Percentiles rank a stretch among this genome's conserved stretches.
These are phyloP conservation scores for Germaria angustata DNA, from an alignment of 2,888 invertebrate genomes.

Conservation along the genomic window DNA sequence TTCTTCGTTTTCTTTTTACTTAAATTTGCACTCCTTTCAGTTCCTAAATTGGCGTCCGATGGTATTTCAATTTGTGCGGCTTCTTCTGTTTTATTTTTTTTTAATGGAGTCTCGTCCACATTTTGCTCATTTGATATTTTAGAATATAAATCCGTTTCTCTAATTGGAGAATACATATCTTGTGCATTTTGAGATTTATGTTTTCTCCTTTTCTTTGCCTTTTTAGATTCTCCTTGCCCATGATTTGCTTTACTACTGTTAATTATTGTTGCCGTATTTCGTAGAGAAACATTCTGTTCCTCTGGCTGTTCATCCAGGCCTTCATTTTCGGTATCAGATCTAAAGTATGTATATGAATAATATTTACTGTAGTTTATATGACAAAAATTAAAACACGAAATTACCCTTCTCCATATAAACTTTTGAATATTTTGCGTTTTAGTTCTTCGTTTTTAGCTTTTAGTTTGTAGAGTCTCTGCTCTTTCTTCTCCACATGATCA, in stretches of 20 bases:
- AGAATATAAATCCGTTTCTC: neutral
- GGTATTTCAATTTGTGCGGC: too few species aligned
- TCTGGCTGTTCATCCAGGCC: slow-evolving; percentile 70
- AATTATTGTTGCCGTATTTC: slow-evolving; percentile 1
- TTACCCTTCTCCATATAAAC: slow-evolving; percentile 83
- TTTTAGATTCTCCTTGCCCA: slow-evolving; percentile 45
- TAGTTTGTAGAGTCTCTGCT: slow-evolving; percentile 87
- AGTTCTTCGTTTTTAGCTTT: slow-evolving; percentile 87
- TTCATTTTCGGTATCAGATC: slow-evolving; percentile 76
- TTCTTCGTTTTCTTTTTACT: slow-evolving; percentile 42
- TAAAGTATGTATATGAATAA: slow-evolving; percentile 17
- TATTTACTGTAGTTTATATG: neutral
- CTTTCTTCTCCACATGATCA: slow-evolving; percentile 88
- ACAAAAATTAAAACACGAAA: slow-evolving; percentile 31
- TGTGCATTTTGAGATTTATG: slow-evolving; percentile 41
- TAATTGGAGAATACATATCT: neutral
- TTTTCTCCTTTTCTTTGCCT: slow-evolving; percentile 65
- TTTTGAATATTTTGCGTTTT: slow-evolving; percentile 89
- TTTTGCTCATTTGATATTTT: neutral
- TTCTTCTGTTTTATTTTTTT: slow-evolving; percentile 31
- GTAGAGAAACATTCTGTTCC: slow-evolving; percentile 28
- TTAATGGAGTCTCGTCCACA: neutral
- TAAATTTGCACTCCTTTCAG: neutral
- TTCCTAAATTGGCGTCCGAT: neutral
- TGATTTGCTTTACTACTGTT: neutral